Evolutionary conservation across 2,888 invertebrate species (phyloP), one percentile per base, ranked within the genome.

Genomic region (Timema podura): DNA sequence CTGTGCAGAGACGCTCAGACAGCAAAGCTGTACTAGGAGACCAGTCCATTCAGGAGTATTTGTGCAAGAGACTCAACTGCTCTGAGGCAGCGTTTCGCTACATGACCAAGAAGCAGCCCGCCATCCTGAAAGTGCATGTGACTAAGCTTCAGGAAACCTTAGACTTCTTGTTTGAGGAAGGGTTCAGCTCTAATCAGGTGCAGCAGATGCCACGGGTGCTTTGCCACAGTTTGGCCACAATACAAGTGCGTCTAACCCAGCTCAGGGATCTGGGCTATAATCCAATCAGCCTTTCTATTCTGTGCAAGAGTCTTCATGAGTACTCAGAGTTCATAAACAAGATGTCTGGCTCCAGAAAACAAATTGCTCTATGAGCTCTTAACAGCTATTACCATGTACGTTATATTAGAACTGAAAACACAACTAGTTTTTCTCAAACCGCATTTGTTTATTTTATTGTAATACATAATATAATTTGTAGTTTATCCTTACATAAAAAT

Each of bases 111-210:
- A 86, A 79, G 78, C 81, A 85, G 77, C 86, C 86, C n/a, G 81
- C 83, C 68, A 80, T 87, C 7, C 80, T 82, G 72, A 82, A 81
- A 64, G 85, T 86, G 64, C 81, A 87, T 73, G 86, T 85, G 1
- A 83, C 83, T 6, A 88, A 88, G 82, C 86, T 86, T 74, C 87
- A 87, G 79, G 81, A 83, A 71, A 85, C 87, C 72, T 76, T 88
- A 51, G 88, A 88, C 76, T 87, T 84, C 76, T 78, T 88, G 30
- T 78, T 85, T 8, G 77, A 81, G 67, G 86, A 86, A 76, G 84
- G 86, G 2, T 87, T 85, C 77, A 76, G 79, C 6, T 81, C 82
- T 6, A 80, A 82, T 74, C 86, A 88, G 69, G 83, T 88, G 70
- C 84, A 83, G 15, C 81, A 78, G 65, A 85, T 83, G 68, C 85